Conservation (phyloP, 2,113 vertebrate species). For the Larimichthys polyactis region DNA sequence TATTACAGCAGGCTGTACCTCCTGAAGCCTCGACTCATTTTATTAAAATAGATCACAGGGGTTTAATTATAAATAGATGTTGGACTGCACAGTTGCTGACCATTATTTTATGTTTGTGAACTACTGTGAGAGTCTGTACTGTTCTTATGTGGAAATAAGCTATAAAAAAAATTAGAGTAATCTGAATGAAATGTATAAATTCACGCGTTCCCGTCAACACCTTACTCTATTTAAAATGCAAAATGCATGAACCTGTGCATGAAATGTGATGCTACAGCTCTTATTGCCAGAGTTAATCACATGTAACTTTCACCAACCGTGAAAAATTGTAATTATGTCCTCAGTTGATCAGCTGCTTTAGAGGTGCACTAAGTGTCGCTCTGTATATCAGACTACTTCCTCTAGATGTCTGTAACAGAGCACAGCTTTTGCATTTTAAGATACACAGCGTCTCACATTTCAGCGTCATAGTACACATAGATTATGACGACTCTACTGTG, state of each 20-base stretch:
- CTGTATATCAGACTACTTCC: neutral
- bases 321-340: conserved; percentile 50
- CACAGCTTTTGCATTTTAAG: neutral
- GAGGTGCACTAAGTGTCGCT: conserved; percentile 23
- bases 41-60: conserved; percentile 30
- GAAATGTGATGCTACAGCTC: conserved; percentile 23
- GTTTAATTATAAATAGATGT: conserved; percentile 24
- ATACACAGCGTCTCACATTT: neutral
- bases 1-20: neutral
- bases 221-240: neutral
- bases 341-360: conserved; percentile 39
- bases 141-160: neutral
- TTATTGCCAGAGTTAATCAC: conserved; percentile 31
- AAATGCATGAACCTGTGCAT: neutral
- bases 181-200: neutral
- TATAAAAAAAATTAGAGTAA: neutral
- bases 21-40: conserved; percentile 24
- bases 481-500: neutral
- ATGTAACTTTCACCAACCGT: conserved; percentile 31
- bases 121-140: neutral
- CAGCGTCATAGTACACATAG: neutral
- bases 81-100: neutral
- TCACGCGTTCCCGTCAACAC: neutral
- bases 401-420: neutral
- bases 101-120: neutral